Conservation (phyloP, 2,797 vertebrate species). For the Dryobates pubescens region DNA sequence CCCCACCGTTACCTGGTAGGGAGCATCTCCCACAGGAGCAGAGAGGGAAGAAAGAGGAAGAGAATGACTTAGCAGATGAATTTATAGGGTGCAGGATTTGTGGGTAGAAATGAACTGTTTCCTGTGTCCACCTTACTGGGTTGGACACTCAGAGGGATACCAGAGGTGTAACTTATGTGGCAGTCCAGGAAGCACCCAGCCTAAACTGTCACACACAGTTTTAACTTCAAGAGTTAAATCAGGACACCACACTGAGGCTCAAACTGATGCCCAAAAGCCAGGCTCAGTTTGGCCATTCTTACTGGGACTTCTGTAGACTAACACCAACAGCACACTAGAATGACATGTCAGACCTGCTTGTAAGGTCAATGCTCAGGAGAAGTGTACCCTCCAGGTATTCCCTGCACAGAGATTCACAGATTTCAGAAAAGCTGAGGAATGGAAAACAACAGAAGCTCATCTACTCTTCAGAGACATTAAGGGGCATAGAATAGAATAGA, state of each 20-base stretch:
- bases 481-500: background rate
- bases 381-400: background rate
- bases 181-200: no score
- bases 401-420: background rate
- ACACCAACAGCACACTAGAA: accelerated
- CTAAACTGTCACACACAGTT: no score
- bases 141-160: no score
- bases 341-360: background rate
- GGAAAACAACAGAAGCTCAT: background rate
- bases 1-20: no score
- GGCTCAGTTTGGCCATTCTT: background rate
- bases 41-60: no score
- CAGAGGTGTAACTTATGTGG: no score
- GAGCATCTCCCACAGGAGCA: no score
- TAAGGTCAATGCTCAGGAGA: background rate
- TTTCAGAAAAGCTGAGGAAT: background rate
- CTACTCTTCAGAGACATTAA: background rate
- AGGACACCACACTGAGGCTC: background rate
- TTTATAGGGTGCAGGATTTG: no score
- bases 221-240: background rate
- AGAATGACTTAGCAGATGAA: no score
- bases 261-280: background rate
- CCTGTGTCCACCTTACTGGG: no score
- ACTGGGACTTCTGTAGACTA: background rate
- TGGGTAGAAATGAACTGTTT: no score